A percentile compares a stretch with the other conserved stretches of the same genome.
These are phyloP conservation scores for Eutrigla gurnardus DNA, from an alignment of 2,797 vertebrate genomes.

Conservation along the genomic window DNA sequence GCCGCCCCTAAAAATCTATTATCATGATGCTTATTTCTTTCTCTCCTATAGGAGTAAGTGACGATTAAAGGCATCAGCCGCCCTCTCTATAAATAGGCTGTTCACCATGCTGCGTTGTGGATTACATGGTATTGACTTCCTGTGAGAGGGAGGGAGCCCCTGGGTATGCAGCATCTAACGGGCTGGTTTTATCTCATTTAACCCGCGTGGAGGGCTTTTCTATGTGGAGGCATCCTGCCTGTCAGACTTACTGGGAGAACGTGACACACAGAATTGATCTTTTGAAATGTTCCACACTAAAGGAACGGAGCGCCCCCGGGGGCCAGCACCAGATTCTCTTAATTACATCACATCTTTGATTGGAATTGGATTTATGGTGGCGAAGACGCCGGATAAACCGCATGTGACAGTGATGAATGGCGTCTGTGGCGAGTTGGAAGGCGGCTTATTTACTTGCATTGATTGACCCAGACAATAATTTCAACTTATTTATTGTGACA, in stretches of 20 bases:
- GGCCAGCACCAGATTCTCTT: constrained; percentile 32
- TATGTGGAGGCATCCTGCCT: constrained; percentile 32
- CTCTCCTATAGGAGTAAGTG: constrained; percentile 1
- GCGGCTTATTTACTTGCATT: constrained; percentile 56
- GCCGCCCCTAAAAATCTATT: too few species aligned
- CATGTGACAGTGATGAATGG: constrained; percentile 69
- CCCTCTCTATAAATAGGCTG: constrained; percentile 38
- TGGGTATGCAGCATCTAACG: constrained; percentile 37
- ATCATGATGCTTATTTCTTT: too few species aligned
- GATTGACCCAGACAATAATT: too few species aligned
- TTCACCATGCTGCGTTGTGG: constrained; percentile 48
- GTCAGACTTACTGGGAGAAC: constrained; percentile 27
- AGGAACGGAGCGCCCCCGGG: constrained; percentile 28
- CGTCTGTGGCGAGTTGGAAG: constrained; percentile 52
- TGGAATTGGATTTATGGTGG: constrained; percentile 56
- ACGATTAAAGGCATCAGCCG: constrained; percentile 25
- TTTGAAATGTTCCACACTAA: constrained; percentile 24
- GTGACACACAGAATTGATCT: constrained; percentile 51
- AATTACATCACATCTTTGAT: constrained; percentile 64
- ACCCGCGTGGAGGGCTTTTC: constrained; percentile 31
- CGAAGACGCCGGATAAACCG: constrained; percentile 47
- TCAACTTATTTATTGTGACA: too few species aligned
- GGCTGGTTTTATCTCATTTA: constrained; percentile 57
- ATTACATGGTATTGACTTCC: constrained; percentile 58
- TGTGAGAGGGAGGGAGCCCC: constrained; percentile 41